These are phyloP conservation scores for Ceratoteleas bidentatus DNA, from an alignment of 1,140 invertebrate genomes.

Conservation along the genomic window DNA sequence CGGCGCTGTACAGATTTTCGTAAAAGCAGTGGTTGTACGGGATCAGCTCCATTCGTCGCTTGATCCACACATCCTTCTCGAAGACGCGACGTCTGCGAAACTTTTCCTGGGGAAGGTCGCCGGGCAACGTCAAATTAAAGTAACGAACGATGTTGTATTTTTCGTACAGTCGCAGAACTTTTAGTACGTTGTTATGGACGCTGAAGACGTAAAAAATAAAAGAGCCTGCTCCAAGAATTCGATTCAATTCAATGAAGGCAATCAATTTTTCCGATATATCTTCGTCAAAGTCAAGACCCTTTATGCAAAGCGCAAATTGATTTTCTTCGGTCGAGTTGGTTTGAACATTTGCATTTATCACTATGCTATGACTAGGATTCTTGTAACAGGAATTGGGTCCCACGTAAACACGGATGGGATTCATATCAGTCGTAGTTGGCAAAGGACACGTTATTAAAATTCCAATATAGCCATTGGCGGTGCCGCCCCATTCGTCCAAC, in stretches of 20 bases:
- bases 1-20: slow-evolving; percentile 84
- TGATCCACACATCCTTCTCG: slow-evolving; percentile 84
- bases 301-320: slow-evolving; percentile 86
- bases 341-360: slow-evolving; percentile 49
- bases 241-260: slow-evolving; percentile 87
- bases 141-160: slow-evolving; percentile 80
- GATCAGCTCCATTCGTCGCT: slow-evolving; percentile 86
- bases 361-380: slow-evolving; percentile 79
- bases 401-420: slow-evolving; percentile 69
- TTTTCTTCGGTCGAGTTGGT: slow-evolving; percentile 13
- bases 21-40: slow-evolving; percentile 90
- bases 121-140: slow-evolving; percentile 82
- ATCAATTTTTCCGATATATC: slow-evolving; percentile 84
- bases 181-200: slow-evolving; percentile 81
- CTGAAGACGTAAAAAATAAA: slow-evolving; percentile 85
- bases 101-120: slow-evolving; percentile 77
- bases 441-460: slow-evolving; percentile 75
- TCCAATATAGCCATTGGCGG: slow-evolving; percentile 72
- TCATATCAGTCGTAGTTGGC: slow-evolving; percentile 54
- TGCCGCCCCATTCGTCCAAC: slow-evolving; percentile 76
- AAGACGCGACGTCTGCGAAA: slow-evolving; percentile 72
- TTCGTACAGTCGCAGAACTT: slow-evolving; percentile 83
- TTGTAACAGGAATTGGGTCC: slow-evolving; percentile 69
- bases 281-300: slow-evolving; percentile 85
- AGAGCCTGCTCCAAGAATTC: slow-evolving; percentile 84